Evolutionary conservation across 92 coral and sea anemone genomes (phyloP), one percentile per base, ranked within the genome.

Genomic region (Zoanthus sansibaricus): DNA sequence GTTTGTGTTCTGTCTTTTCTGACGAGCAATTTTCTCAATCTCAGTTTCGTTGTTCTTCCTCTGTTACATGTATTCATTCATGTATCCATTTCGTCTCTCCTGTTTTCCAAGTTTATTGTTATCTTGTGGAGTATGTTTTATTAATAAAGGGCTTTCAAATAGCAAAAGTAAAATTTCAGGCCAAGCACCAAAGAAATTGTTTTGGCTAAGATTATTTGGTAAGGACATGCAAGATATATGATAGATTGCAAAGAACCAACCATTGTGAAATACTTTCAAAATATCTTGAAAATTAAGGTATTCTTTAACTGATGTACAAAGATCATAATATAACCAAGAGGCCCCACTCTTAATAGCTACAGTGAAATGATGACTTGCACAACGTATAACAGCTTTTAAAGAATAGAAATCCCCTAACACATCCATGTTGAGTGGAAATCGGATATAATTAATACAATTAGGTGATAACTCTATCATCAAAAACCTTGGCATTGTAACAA

Each of bases 1-100:
- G 33, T 21, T 48, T 64, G 45, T 82, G 86, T 82, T 82, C 47
- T 79, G 84, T 37, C 31, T 79, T 79, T 67, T 62, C 49, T 82
- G 75, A 64, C 82, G 52, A 20, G 42, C 83, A 15, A 18, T 64
- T 56, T 54, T 77, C 84, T 84, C 73, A 11, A 55, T 51, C 45
- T 82, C 58, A 62, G 75, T 45, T 82, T 82, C 25, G 33, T 67
- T 61, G 54, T 82, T 71, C 73, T 51, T 82, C 31, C 59, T 82
- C 61, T 64, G 55, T 11, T 48, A 32, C 46, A 70, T 70, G 74
- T 70, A 70, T 9, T 70, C 46, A 16, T 70, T 70, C 74, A 3
- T 16, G 15, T 70, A 70, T 70, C 47, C 17, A 70, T 70, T 70
- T 70, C 46, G 74, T 70, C 31, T 47, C 31, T 31, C 30, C 30